Evolutionary conservation across 2,113 vertebrate genomes (phyloP).

Genomic region (Sorex araneus): DNA sequence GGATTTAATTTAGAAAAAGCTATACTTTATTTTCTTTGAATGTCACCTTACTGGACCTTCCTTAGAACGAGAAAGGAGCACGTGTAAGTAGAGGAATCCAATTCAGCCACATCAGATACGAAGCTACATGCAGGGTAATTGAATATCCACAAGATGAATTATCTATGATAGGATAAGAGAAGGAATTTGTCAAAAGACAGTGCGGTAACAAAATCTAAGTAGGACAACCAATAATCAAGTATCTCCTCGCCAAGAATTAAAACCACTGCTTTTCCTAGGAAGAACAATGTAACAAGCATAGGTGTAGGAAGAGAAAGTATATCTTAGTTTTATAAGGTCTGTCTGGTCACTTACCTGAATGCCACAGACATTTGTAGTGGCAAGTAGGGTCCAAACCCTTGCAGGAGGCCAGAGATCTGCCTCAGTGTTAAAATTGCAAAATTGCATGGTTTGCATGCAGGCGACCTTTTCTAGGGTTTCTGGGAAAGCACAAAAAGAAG

Average conservation of each 20-base stretch:
- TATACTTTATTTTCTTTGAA: not conserved
- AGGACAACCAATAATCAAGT: not conserved
- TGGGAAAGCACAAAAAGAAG: no score
- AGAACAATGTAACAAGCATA: not conserved
- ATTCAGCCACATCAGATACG: not conserved
- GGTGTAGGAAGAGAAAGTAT: not conserved
- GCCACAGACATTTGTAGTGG: fast-evolving
- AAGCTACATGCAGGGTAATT: not conserved
- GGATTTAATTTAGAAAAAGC: not conserved
- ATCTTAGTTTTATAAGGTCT: no score
- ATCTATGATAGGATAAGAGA: not conserved
- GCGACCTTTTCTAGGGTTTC: no score
- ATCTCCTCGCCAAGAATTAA: not conserved
- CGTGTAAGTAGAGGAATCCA: not conserved
- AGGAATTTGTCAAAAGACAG: not conserved
- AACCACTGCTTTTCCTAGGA: not conserved
- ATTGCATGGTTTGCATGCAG: no score
- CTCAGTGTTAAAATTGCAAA: no score
- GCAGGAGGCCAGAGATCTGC: no score
- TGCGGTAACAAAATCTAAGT: not conserved
- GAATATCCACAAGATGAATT: not conserved
- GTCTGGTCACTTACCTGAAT: fast-evolving
- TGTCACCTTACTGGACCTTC: not conserved
- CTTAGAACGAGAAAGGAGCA: not conserved
- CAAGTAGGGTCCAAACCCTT: fast-evolving